phyloP scores from a whole-genome alignment of 2,797 vertebrate species.

The Morus bassanus region DNA sequence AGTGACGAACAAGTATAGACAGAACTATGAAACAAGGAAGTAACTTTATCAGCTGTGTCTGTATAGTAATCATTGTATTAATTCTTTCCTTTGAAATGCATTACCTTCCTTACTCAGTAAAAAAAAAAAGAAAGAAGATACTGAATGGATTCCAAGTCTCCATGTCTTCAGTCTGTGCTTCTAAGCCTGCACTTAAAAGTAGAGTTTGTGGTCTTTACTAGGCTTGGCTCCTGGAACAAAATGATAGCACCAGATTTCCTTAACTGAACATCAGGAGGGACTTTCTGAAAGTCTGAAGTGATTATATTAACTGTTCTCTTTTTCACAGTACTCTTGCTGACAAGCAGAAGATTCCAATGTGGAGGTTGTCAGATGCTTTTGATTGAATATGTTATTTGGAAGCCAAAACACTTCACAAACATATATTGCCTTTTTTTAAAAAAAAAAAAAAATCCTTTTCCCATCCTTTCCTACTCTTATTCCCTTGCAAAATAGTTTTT shows the following conservation, averaged over 20 bases:
- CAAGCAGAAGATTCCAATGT: slow-evolving; percentile 24
- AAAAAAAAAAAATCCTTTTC: no score
- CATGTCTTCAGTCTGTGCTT: not conserved
- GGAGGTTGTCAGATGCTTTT: slow-evolving; percentile 43
- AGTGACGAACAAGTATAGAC: not conserved
- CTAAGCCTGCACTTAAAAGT: not conserved
- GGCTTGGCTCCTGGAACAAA: not conserved
- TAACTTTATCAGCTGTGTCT: not conserved
- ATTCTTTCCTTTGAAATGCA: not conserved
- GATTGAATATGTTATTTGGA: slow-evolving; percentile 29
- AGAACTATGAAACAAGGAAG: not conserved
- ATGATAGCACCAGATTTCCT: not conserved
- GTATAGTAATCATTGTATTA: not conserved
- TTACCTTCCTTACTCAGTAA: not conserved
- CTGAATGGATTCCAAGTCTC: not conserved
- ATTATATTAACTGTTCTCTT: slow-evolving; percentile 36
- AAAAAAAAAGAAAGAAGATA: not conserved
- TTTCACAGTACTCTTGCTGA: slow-evolving; percentile 21
- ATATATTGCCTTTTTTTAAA: not conserved
- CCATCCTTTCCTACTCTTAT: not conserved
- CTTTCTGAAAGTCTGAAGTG: slow-evolving; percentile 5
- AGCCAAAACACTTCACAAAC: slow-evolving; percentile 37
- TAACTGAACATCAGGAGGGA: slow-evolving; percentile 11
- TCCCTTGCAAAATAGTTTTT: not conserved
- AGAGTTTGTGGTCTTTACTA: not conserved